Evolutionary conservation across 2,888 invertebrate species (phyloP), one percentile per base, ranked within the genome.

Genomic region (Megastigmus dorsalis): DNA sequence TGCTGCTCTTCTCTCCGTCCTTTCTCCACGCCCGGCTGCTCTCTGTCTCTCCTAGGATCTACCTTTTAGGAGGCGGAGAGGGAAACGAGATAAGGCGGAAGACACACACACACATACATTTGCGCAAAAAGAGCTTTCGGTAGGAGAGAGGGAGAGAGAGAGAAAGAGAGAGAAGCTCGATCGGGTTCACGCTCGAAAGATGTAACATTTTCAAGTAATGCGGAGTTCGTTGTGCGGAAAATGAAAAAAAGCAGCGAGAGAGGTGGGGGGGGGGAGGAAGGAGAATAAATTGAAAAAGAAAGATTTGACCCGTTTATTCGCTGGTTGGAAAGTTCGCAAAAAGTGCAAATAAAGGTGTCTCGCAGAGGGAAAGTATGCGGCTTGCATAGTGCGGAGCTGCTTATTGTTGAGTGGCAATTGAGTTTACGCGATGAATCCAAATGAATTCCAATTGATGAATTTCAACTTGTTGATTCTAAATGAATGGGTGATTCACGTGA

Each of bases 31-130:
- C 18, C 18, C 41, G n/a, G n/a, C n/a, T n/a, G n/a, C n/a, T n/a
- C n/a, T n/a, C n/a, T n/a, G 41, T 33, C 41, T 28, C 13, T 15
- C 15, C 26, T 67, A 60, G 54, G 18, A 43, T 74, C 30, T 57
- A 69, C 57, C 60, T 69, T 38, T 69, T 23, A 18, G 41, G 67
- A 45, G 13, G 38, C 3, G 30, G 48, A 60, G n/a, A n/a, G n/a
- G 50, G 41, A 43, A 45, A 15, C 28, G 55, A 18, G 48, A 71
- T 71, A 71, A 65, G 71, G 18, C 9, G 71, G 10, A 55, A 48
- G 45, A 15, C 10, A 26, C 15, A 10, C 3, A n/a, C 13, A 15
- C 26, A 9, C 13, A 41, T 60, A 41, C 15, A 3, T n/a, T 18
- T 13, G 18, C 26, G n/a, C 2, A 15, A 1, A 6, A 30, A 18